A percentile compares a stretch with the other conserved stretches of the same genome.
phyloP scores from a whole-genome alignment of 2,113 vertebrate species.

The Zootoca vivipara region DNA sequence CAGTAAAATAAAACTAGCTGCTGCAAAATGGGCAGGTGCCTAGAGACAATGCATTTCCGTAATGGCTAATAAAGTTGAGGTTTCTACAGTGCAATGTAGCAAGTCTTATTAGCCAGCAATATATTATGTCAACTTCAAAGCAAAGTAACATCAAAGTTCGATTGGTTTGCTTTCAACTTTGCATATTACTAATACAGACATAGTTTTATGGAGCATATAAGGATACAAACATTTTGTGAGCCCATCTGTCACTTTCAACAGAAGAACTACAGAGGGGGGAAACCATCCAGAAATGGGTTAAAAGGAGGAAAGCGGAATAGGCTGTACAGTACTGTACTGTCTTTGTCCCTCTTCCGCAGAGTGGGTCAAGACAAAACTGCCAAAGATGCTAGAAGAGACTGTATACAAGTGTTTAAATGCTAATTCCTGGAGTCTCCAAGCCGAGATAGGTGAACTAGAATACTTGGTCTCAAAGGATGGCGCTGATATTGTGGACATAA shows the following conservation, averaged over 20 bases:
- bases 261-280: not conserved
- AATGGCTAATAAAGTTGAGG: not conserved
- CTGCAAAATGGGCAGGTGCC: not conserved
- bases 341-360: not conserved
- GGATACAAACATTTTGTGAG: no score
- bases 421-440: no score
- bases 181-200: not conserved
- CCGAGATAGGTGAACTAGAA: no score
- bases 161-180: not conserved
- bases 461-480: no score
- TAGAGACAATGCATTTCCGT: not conserved
- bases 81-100: not conserved
- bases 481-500: no score
- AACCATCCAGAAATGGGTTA: not conserved
- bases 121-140: not conserved
- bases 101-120: not conserved
- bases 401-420: no score
- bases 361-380: not conserved
- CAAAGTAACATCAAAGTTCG: not conserved
- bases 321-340: not conserved
- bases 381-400: no score
- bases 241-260: not conserved
- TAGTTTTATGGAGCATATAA: not conserved
- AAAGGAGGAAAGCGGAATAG: not conserved
- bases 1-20: no score